phyloP scores from a whole-genome alignment of 1,140 invertebrate genomes.

The Lepeophtheirus salmonis region DNA sequence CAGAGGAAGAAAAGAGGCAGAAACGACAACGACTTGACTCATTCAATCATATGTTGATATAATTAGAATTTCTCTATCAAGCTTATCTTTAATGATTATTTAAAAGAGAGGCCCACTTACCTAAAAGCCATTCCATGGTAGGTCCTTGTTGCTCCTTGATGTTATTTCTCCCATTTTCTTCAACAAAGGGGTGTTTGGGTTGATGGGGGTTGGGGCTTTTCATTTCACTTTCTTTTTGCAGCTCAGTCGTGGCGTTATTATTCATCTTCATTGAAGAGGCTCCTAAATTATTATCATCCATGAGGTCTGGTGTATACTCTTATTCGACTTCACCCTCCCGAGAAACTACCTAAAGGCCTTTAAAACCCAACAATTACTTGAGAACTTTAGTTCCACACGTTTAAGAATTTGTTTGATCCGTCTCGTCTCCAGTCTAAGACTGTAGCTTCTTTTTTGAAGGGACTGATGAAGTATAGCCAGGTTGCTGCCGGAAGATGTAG shows the following conservation, averaged over 20 bases:
- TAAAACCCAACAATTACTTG: conserved; percentile 12
- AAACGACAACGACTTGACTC: neutral
- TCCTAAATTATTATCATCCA: too few species aligned
- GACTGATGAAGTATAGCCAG: conserved; percentile 18
- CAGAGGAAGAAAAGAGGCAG: neutral
- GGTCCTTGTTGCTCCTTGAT: conserved; percentile 7
- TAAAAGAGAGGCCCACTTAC: conserved; percentile 5
- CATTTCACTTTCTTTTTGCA: too few species aligned
- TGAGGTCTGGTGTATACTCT: too few species aligned
- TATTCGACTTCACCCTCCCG: neutral
- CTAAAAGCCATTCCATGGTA: conserved; percentile 14
- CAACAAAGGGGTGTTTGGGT: neutral
- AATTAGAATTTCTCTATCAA: too few species aligned
- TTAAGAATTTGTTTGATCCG: conserved; percentile 5
- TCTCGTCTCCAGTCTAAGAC: conserved; percentile 10
- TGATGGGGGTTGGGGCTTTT: too few species aligned
- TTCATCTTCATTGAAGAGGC: too few species aligned
- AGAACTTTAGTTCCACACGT: conserved; percentile 7
- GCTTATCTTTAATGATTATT: too few species aligned
- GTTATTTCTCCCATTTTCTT: neutral
- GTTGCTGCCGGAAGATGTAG: conserved; percentile 2
- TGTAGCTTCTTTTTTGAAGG: neutral
- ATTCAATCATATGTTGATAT: neutral
- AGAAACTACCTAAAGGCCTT: conserved; percentile 13
- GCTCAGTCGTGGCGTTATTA: too few species aligned